phyloP scores from a whole-genome alignment of 2,113 vertebrate species.

The Apodemus speciosus region DNA sequence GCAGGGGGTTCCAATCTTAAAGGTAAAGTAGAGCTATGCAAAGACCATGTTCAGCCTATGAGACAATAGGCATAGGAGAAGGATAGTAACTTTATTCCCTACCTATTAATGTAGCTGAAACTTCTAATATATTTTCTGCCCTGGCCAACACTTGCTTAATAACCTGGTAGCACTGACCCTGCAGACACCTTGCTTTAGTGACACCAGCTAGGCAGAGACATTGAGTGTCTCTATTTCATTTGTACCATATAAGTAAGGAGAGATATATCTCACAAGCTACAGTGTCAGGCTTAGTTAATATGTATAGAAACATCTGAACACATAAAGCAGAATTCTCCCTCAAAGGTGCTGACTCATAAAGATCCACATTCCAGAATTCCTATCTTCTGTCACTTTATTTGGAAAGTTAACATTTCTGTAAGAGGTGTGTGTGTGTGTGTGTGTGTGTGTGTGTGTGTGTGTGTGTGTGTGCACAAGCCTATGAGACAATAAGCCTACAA shows the following conservation, averaged over 20 bases:
- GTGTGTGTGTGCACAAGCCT: too few species aligned
- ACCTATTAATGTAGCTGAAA: neutral
- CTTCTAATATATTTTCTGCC: slow-evolving; percentile 30
- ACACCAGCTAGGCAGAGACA: neutral
- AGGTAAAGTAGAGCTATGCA: neutral
- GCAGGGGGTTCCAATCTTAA: neutral
- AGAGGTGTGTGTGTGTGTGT: neutral
- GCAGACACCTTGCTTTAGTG: neutral
- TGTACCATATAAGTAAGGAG: neutral
- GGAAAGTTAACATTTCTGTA: slow-evolving; percentile 54
- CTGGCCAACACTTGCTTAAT: slow-evolving; percentile 32
- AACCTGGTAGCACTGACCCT: neutral
- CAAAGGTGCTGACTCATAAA: slow-evolving; percentile 23
- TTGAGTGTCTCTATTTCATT: slow-evolving; percentile 45
- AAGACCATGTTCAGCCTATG: neutral
- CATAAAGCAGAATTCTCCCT: neutral
- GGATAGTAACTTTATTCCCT: neutral
- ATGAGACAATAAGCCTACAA: too few species aligned
- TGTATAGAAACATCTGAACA: neutral
- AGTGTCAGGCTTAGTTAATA: slow-evolving; percentile 11
- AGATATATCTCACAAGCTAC: neutral
- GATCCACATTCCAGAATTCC: slow-evolving; percentile 34
- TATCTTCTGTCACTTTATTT: slow-evolving; percentile 44
- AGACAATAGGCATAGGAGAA: slow-evolving; percentile 40
- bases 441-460: neutral